These are phyloP conservation scores for Micrastur ruficollis DNA, from an alignment of 2,797 vertebrate genomes.

Conservation along the genomic window DNA sequence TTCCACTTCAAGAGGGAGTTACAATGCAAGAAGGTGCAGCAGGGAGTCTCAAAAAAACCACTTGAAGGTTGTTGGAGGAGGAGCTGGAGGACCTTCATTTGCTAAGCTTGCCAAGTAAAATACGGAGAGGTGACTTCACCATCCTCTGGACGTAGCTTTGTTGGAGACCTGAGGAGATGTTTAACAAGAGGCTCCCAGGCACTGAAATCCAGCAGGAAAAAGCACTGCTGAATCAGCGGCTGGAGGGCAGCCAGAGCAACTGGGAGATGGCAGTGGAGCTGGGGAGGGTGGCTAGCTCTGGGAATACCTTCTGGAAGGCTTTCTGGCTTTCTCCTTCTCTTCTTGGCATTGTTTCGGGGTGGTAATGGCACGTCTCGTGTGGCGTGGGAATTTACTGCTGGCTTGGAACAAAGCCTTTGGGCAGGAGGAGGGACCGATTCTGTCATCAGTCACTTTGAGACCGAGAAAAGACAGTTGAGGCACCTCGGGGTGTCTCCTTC, in stretches of 20 bases:
- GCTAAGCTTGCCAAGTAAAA: background rate
- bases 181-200: background rate
- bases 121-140: background rate
- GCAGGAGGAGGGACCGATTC: background rate
- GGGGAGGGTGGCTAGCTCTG: background rate
- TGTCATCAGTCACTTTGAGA: background rate
- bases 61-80: background rate
- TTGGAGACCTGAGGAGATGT: background rate
- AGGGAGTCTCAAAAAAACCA: background rate
- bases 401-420: background rate
- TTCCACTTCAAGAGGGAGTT: background rate
- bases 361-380: rapidly evolving
- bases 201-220: background rate
- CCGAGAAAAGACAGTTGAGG: background rate
- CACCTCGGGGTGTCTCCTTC: background rate
- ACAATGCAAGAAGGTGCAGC: background rate
- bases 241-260: constrained; percentile 1
- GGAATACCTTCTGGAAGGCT: background rate
- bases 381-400: background rate
- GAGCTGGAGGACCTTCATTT: background rate
- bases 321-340: background rate
- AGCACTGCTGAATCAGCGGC: background rate
- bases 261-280: background rate
- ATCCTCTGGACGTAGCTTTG: rapidly evolving
- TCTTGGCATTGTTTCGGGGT: background rate